These are phyloP conservation scores for Spheniscus mendiculus DNA, from an alignment of 2,113 vertebrate genomes.

Conservation along the genomic window DNA sequence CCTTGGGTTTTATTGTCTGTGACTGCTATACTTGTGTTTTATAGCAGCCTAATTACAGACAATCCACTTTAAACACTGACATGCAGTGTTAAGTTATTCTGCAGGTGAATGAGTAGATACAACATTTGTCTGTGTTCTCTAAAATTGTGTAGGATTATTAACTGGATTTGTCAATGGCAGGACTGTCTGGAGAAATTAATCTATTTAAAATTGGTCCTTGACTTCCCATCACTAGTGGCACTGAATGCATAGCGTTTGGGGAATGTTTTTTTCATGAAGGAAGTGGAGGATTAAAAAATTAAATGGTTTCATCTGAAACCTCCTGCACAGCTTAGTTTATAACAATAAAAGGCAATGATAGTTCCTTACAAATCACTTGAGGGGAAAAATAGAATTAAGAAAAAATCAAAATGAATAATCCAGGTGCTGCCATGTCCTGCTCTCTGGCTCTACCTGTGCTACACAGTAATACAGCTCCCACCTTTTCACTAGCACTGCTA, in stretches of 20 bases:
- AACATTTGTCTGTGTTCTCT: neutral
- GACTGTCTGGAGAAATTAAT: neutral
- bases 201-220: neutral
- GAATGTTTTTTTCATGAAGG: neutral
- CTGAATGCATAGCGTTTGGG: neutral
- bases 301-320: slow-evolving; percentile 19
- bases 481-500: neutral
- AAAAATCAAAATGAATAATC: neutral
- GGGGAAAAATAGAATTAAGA: neutral
- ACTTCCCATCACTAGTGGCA: neutral
- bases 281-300: neutral
- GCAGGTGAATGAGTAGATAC: slow-evolving; percentile 32
- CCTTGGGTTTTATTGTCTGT: slow-evolving; percentile 24
- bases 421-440: neutral
- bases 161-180: slow-evolving; percentile 6
- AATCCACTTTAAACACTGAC: slow-evolving; percentile 36
- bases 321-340: neutral
- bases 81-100: slow-evolving; percentile 15
- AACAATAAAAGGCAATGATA: neutral
- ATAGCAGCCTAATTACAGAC: slow-evolving; percentile 37
- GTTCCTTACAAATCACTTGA: neutral
- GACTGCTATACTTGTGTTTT: slow-evolving; percentile 22
- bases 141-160: neutral
- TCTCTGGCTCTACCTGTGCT: neutral
- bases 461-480: neutral